Evolutionary conservation across 2,888 invertebrate species (phyloP), one percentile per base, ranked within the genome.

Genomic region (Petrophora chlorosata): DNA sequence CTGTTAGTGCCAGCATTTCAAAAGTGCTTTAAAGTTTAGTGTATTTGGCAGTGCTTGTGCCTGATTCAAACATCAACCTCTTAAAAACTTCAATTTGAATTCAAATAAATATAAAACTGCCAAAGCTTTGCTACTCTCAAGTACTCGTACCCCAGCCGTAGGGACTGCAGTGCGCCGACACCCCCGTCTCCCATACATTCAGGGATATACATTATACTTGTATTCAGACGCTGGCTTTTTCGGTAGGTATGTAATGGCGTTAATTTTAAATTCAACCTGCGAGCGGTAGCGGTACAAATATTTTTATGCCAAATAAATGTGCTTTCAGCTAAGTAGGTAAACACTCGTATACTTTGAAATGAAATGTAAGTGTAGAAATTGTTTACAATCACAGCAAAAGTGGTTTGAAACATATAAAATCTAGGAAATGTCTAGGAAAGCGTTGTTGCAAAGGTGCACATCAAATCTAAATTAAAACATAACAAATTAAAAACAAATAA

Each of bases 101-200:
- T n/a, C n/a, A n/a, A n/a, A n/a, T n/a, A n/a, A n/a, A n/a, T n/a
- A n/a, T n/a, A n/a, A 26, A 13, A 28, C 3, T 7, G 17, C 17
- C 1, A 19, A 5, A 33, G 34, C 13, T 34, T 17, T 1, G 1
- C 28, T 19, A 17, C 39, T 19, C 5, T 12, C 3, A 7, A 7
- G 13, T 28, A 8, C 16, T 16, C 8, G 8, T 32, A 28, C 26
- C 16, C 22, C 8, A 25, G 16, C 33, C 61, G 44, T 68, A 65
- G 50, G 59, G 52, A 53, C 57, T 65, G 63, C 61, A 61, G 32
- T 51, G 54, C 47, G 47, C 36, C 47, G 57, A 59, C 63, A 56
- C 57, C 46, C 58, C 48, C 43, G 28, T 34, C 28, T 23, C 36
- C 49, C 59, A 59, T 63, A 69, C 58, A 61, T 69, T 66, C 32